These are phyloP conservation scores for Odontamblyopus rebecca DNA, from an alignment of 2,797 vertebrate species.

Conservation along the genomic window DNA sequence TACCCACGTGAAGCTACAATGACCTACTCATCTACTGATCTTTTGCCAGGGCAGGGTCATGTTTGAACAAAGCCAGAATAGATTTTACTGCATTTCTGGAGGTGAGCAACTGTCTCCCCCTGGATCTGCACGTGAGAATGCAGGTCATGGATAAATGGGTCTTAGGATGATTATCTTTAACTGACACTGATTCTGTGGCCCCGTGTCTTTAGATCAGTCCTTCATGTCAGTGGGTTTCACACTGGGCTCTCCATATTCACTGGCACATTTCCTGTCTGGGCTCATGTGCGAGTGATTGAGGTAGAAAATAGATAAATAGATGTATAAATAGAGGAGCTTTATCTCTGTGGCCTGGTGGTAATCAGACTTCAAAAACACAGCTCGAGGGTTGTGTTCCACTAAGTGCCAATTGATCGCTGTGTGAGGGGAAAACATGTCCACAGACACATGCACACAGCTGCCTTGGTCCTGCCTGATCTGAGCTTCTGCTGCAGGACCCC, in stretches of 20 bases:
- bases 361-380: slow-evolving; percentile 63
- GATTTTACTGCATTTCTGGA: too few relatives aligned
- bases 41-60: too few relatives aligned
- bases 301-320: slow-evolving; percentile 39
- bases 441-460: slow-evolving; percentile 38
- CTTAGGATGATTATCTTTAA: slow-evolving; percentile 25
- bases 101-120: too few relatives aligned
- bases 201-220: slow-evolving; percentile 28
- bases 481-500: slow-evolving; percentile 51
- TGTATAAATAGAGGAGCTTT: slow-evolving; percentile 57
- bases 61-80: too few relatives aligned
- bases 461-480: slow-evolving; percentile 42
- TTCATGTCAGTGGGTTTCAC: slow-evolving; percentile 22
- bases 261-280: slow-evolving; percentile 17
- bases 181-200: slow-evolving; percentile 6
- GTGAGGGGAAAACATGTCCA: slow-evolving; percentile 40
- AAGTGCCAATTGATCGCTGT: slow-evolving; percentile 67
- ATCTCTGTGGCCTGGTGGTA: slow-evolving; percentile 57
- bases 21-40: too few relatives aligned
- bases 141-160: too few relatives aligned
- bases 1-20: too few relatives aligned
- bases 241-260: slow-evolving; percentile 35
- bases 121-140: too few relatives aligned
- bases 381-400: slow-evolving; percentile 51
- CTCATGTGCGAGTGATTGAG: slow-evolving; percentile 24